phyloP scores from a whole-genome alignment of 1,140 invertebrate species.

The Ostrea edulis region DNA sequence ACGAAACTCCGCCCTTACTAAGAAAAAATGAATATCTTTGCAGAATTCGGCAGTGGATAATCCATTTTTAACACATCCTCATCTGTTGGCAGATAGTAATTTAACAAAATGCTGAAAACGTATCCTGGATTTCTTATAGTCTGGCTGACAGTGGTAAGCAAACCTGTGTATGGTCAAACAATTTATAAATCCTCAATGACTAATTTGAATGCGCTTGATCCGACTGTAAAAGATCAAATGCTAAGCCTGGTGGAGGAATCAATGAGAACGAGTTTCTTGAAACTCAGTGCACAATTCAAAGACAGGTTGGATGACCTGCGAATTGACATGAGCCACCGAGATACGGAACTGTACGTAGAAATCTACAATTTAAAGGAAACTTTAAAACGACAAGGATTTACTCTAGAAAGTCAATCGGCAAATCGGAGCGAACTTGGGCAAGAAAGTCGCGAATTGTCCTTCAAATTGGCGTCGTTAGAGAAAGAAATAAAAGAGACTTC shows the following conservation, averaged over 20 bases:
- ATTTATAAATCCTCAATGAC: not conserved
- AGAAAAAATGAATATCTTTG: not conserved
- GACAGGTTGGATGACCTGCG: not conserved
- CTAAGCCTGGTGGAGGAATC: not conserved
- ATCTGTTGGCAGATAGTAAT: not conserved
- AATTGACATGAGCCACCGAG: not conserved
- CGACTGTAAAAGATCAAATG: not conserved
- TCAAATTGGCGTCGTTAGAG: not conserved
- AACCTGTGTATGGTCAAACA: not conserved
- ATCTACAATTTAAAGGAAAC: not conserved
- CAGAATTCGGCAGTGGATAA: not conserved
- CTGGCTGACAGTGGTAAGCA: not conserved
- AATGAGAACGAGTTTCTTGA: not conserved
- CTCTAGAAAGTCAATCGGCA: not conserved
- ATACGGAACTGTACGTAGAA: not conserved
- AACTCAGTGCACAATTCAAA: not conserved
- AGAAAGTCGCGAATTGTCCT: not conserved
- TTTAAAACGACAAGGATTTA: constrained; percentile 2
- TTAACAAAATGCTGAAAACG: not conserved
- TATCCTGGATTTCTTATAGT: not conserved
- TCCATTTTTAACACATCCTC: not conserved
- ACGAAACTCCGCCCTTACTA: not conserved
- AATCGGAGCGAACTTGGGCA: not conserved
- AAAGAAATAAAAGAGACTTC: not conserved
- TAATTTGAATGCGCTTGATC: not conserved